A percentile compares a stretch with the other conserved stretches of the same genome.
Conservation (phyloP, 1,140 invertebrate species). For the Drosophila prosaltans region DNA sequence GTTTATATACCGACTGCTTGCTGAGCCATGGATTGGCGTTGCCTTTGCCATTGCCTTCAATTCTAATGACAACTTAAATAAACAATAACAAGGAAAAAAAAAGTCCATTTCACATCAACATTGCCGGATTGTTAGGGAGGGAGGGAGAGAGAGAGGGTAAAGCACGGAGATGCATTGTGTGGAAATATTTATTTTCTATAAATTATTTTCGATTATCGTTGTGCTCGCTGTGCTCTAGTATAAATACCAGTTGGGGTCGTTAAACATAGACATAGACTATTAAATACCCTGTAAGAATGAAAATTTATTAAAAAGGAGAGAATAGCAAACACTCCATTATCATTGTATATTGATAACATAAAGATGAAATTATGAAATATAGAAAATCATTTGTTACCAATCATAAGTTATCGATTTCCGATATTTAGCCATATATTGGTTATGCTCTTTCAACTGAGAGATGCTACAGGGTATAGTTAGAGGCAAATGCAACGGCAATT, state of each 20-base stretch:
- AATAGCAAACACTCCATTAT: neutral
- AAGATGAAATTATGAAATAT: no score
- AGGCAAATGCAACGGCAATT: constrained; percentile 51
- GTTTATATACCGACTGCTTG: constrained; percentile 67
- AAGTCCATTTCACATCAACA: constrained; percentile 65
- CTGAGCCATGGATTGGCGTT: constrained; percentile 40
- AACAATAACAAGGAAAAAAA: constrained; percentile 55
- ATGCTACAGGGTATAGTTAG: neutral
- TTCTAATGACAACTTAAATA: constrained; percentile 82
- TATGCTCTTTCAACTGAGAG: neutral
- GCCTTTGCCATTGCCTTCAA: constrained; percentile 48
- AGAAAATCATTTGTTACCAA: no score
- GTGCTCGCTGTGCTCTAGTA: neutral
- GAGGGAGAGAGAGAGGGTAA: neutral
- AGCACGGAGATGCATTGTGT: constrained; percentile 29
- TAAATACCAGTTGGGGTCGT: neutral
- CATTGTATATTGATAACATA: no score
- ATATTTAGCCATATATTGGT: no score
- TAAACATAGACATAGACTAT: neutral
- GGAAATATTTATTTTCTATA: constrained; percentile 81
- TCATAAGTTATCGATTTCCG: no score
- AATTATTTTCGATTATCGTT: constrained; percentile 78
- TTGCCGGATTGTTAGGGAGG: constrained; percentile 35
- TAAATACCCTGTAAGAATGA: neutral
- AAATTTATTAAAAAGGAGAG: neutral